Conservation (phyloP, 2,888 invertebrate genomes). For the Serripes groenlandicus region DNA sequence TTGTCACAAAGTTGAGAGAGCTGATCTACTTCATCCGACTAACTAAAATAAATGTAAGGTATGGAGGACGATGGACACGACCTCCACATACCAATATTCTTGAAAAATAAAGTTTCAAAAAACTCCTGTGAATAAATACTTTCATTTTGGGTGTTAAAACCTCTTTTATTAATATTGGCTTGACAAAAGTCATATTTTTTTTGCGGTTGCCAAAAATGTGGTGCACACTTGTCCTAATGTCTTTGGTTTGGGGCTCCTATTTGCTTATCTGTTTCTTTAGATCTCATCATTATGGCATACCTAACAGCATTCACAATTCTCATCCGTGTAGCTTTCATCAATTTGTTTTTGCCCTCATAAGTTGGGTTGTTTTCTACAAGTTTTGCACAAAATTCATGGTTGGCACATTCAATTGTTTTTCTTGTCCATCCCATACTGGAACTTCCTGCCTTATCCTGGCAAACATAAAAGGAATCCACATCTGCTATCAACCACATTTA, state of each 20-base stretch:
- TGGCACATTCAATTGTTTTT: constrained; percentile 48
- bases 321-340: constrained; percentile 37
- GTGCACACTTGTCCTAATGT: constrained; percentile 37
- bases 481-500: constrained; percentile 26
- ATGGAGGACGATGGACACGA: too few species aligned
- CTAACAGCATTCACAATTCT: constrained; percentile 35
- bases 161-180: background rate
- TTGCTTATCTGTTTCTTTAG: constrained; percentile 24
- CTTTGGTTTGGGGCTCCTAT: constrained; percentile 3
- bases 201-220: constrained; percentile 38
- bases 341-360: constrained; percentile 39
- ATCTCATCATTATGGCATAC: constrained; percentile 54
- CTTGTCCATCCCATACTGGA: constrained; percentile 29
- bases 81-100: too few species aligned
- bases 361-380: constrained; percentile 37
- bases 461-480: constrained; percentile 50
- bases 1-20: background rate
- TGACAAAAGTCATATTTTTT: constrained; percentile 8
- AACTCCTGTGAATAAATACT: background rate
- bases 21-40: background rate
- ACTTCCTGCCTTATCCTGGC: constrained; percentile 22
- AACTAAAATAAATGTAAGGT: too few species aligned
- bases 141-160: too few species aligned
- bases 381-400: constrained; percentile 49
- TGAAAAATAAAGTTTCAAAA: too few species aligned